A percentile compares a stretch with the other conserved stretches of the same genome.
Evolutionary conservation across 2,888 invertebrate genomes (phyloP).

Genomic region (Ectobius pallidus): DNA sequence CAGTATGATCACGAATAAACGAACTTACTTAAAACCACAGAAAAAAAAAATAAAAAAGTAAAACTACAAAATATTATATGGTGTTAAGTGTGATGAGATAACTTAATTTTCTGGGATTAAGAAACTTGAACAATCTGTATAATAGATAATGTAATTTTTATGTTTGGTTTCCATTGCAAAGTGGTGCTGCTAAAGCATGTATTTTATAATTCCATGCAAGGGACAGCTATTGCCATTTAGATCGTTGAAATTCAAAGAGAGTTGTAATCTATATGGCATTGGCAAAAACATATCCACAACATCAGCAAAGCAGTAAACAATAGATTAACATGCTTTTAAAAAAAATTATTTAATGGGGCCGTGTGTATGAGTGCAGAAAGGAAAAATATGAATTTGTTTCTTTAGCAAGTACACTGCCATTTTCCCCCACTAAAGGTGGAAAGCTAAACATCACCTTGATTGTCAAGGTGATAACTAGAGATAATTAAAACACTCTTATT

Average conservation of each 20-base stretch:
- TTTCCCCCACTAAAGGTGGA: constrained; percentile 38
- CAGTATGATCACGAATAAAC: no score
- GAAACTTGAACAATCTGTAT: neutral
- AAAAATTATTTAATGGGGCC: constrained; percentile 34
- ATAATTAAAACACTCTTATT: constrained; percentile 36
- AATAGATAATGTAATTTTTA: no score
- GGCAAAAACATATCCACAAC: constrained; percentile 22
- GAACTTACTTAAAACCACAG: no score
- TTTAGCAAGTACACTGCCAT: constrained; percentile 43
- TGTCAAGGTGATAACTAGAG: constrained; percentile 25
- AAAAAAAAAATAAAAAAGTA: no score
- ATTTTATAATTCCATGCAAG: constrained; percentile 25
- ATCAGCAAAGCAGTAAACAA: constrained; percentile 19
- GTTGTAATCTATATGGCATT: constrained; percentile 22
- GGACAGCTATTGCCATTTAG: constrained; percentile 25
- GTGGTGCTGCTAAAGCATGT: constrained; percentile 29
- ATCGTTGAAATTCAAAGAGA: neutral
- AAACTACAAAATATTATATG: neutral
- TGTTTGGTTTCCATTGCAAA: constrained; percentile 18
- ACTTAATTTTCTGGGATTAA: constrained; percentile 7
- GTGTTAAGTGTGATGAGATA: neutral
- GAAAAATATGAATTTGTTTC: constrained; percentile 39
- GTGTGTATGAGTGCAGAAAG: constrained; percentile 37
- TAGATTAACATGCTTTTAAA: constrained; percentile 23
- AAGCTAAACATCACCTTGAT: constrained; percentile 30